Conservation (phyloP, 2,797 vertebrate genomes). For the Fundulus diaphanus region DNA sequence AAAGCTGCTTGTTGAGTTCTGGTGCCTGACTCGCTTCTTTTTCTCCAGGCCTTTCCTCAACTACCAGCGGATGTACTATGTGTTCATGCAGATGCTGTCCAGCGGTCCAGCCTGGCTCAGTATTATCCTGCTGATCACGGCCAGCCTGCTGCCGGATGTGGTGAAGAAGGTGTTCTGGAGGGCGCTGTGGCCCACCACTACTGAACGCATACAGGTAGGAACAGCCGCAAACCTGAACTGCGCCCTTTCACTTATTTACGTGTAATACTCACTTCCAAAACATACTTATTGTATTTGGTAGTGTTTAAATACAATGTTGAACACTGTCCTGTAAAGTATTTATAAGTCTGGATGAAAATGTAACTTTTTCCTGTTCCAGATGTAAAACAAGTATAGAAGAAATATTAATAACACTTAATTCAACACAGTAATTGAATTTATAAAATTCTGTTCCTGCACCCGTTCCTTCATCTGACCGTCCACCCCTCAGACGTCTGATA, state of each 20-base stretch:
- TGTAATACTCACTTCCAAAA: too few species aligned
- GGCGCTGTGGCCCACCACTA: slow-evolving; percentile 92
- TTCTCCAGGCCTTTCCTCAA: slow-evolving; percentile 93
- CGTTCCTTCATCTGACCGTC: too few species aligned
- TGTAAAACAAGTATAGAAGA: too few species aligned
- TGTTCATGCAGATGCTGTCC: slow-evolving; percentile 97
- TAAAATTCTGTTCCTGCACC: too few species aligned
- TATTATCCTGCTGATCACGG: slow-evolving; percentile 89
- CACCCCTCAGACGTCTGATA: too few species aligned
- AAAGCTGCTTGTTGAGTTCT: not conserved
- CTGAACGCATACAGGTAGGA: slow-evolving; percentile 92
- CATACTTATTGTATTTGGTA: not conserved
- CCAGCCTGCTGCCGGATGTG: slow-evolving; percentile 94
- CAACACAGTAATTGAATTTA: too few species aligned
- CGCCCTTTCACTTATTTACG: not conserved
- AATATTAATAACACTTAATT: too few species aligned
- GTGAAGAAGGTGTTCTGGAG: slow-evolving; percentile 92
- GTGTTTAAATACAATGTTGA: not conserved
- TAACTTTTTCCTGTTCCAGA: too few species aligned
- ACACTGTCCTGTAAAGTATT: not conserved
- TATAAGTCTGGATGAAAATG: too few species aligned
- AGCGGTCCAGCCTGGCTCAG: slow-evolving; percentile 96
- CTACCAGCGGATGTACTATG: slow-evolving; percentile 99
- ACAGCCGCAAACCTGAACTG: not conserved
- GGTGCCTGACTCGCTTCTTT: too few species aligned